Evolutionary conservation across 2,113 vertebrate genomes (phyloP).

Genomic region (Eidolon helvum): DNA sequence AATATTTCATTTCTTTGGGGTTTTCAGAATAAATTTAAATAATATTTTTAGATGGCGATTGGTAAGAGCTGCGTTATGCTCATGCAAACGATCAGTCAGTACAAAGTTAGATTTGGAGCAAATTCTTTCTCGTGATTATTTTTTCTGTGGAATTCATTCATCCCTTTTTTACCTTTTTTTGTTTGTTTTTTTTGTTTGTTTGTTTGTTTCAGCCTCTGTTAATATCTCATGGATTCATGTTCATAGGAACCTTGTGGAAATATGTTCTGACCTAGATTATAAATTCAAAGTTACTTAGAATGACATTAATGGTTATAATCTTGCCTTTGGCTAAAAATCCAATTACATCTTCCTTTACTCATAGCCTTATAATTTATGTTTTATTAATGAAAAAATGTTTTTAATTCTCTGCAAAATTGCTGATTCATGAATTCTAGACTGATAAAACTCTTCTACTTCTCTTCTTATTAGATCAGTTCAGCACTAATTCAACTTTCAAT

Average conservation of each 20-base stretch:
- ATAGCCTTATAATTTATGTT: constrained; percentile 56
- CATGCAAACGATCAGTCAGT: neutral
- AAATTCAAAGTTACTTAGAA: constrained; percentile 51
- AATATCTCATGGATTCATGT: neutral
- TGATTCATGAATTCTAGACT: neutral
- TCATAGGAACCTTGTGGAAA: neutral
- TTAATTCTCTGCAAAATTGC: constrained; percentile 43
- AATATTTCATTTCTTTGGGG: neutral
- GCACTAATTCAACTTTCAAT: neutral
- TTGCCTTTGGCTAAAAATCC: constrained; percentile 72
- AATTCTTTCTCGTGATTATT: neutral
- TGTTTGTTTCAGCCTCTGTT: neutral
- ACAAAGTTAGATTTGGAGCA: neutral
- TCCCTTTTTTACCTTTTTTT: neutral
- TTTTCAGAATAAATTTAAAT: neutral
- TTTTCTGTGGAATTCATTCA: neutral
- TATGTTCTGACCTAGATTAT: neutral
- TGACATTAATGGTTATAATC: constrained; percentile 55
- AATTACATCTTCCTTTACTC: constrained; percentile 61
- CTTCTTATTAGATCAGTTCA: neutral
- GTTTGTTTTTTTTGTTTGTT: neutral
- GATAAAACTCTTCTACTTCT: neutral
- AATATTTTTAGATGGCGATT: neutral
- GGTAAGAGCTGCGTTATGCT: neutral
- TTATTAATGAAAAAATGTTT: constrained; percentile 69